phyloP scores from a whole-genome alignment of 1,140 invertebrate species.

The Frieseomelitta varia region DNA sequence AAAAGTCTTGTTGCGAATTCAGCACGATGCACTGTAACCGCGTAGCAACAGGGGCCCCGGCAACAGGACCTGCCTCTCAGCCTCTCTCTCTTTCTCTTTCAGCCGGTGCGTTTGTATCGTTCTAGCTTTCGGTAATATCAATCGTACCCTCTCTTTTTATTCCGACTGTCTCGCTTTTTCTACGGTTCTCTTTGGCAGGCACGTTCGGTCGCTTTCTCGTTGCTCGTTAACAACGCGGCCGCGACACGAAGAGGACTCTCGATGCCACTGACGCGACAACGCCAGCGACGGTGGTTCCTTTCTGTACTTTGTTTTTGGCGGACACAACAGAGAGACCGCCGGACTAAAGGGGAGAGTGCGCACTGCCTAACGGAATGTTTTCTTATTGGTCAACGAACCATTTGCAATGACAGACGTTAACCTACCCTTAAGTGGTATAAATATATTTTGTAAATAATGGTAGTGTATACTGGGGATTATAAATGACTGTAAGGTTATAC shows the following conservation, averaged over 20 bases:
- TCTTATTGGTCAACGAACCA: slow-evolving; percentile 40
- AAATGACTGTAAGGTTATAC: no score
- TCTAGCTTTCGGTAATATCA: slow-evolving; percentile 13
- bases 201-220: slow-evolving; percentile 59
- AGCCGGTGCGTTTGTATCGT: slow-evolving; percentile 16
- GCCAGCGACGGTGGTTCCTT: slow-evolving; percentile 23
- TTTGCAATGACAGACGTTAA: neutral
- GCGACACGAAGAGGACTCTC: slow-evolving; percentile 13
- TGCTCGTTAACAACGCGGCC: slow-evolving; percentile 56
- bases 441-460: no score
- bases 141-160: slow-evolving; percentile 45
- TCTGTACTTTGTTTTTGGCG: slow-evolving; percentile 34
- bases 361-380: slow-evolving; percentile 46
- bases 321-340: neutral
- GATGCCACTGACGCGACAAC: neutral
- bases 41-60: slow-evolving; percentile 73
- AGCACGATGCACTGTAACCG: slow-evolving; percentile 73
- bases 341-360: neutral
- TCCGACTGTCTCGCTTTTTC: slow-evolving; percentile 39
- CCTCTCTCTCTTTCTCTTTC: slow-evolving; percentile 52
- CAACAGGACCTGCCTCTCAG: slow-evolving; percentile 61
- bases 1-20: slow-evolving; percentile 74
- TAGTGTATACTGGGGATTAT: no score
- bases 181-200: slow-evolving; percentile 4
- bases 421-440: no score